These are phyloP conservation scores for Phalera bucephala DNA, from an alignment of 2,888 invertebrate species.

Conservation along the genomic window DNA sequence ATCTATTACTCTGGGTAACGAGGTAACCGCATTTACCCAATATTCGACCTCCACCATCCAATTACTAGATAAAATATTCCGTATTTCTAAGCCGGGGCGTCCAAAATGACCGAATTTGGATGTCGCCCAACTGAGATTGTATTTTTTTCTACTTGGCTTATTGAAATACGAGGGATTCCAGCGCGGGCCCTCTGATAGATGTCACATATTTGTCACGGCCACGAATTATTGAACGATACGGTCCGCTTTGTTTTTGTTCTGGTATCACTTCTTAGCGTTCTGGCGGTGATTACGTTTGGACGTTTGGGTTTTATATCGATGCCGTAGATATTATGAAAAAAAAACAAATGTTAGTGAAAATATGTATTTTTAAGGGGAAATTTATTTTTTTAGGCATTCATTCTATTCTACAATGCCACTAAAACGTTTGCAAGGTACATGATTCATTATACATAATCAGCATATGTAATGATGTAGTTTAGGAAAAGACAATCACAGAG, in stretches of 20 bases:
- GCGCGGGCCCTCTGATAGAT: slow-evolving; percentile 32
- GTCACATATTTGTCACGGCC: slow-evolving; percentile 38
- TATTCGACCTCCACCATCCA: slow-evolving; percentile 18
- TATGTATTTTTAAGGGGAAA: no score
- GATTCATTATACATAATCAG: no score
- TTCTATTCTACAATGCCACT: no score
- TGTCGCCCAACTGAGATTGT: slow-evolving; percentile 47
- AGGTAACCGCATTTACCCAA: slow-evolving; percentile 12
- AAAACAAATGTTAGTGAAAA: no score
- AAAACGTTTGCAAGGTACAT: no score
- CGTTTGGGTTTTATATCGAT: neutral
- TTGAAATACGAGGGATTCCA: slow-evolving; percentile 38
- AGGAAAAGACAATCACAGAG: no score
- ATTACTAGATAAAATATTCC: slow-evolving; percentile 30
- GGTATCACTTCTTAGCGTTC: slow-evolving; percentile 7
- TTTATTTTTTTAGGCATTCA: no score
- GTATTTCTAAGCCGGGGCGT: slow-evolving; percentile 11
- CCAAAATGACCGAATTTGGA: slow-evolving; percentile 49
- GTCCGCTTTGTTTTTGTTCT: slow-evolving; percentile 24
- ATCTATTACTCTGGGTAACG: neutral
- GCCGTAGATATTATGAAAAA: no score
- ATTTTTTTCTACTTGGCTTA: slow-evolving; percentile 41
- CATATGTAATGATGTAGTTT: no score
- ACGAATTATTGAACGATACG: slow-evolving; percentile 23
- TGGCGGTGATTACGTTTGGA: slow-evolving; percentile 6